Evolutionary conservation across 1,140 invertebrate genomes (phyloP).

Genomic region (Stegodyphus mimosarum): DNA sequence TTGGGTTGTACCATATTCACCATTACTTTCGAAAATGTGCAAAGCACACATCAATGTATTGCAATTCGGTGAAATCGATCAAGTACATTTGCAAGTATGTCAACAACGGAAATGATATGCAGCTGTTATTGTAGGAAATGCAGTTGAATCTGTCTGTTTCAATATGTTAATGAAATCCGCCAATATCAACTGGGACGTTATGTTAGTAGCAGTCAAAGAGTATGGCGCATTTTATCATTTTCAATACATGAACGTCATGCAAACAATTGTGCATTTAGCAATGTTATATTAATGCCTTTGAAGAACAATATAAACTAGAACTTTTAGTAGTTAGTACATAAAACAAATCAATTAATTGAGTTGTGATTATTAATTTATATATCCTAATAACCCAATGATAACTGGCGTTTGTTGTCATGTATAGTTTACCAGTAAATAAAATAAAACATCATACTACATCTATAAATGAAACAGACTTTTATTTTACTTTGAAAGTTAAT

Average conservation of each 20-base stretch:
- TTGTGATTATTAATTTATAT: too few relatives aligned
- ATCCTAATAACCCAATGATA: too few relatives aligned
- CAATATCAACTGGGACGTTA: constrained; percentile 62
- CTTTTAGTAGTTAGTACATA: neutral
- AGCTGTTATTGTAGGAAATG: neutral
- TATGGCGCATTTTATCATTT: constrained; percentile 63
- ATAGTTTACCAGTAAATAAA: too few relatives aligned
- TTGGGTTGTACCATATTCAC: constrained; percentile 66
- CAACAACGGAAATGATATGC: constrained; percentile 66
- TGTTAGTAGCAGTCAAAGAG: constrained; percentile 62
- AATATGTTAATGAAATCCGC: constrained; percentile 1
- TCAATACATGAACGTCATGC: constrained; percentile 62
- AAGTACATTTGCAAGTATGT: constrained; percentile 64
- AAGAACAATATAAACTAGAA: too few relatives aligned
- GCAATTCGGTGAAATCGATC: constrained; percentile 61
- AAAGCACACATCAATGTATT: constrained; percentile 66
- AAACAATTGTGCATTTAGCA: constrained; percentile 62
- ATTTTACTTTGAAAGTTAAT: too few relatives aligned
- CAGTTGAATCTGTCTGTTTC: neutral
- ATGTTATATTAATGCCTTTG: too few relatives aligned
- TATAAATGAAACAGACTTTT: too few relatives aligned
- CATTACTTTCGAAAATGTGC: constrained; percentile 63
- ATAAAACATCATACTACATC: too few relatives aligned
- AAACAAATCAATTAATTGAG: too few relatives aligned
- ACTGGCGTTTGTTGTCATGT: too few relatives aligned